These are phyloP conservation scores for Anhinga rufa DNA, from an alignment of 2,113 vertebrate genomes.

Conservation along the genomic window DNA sequence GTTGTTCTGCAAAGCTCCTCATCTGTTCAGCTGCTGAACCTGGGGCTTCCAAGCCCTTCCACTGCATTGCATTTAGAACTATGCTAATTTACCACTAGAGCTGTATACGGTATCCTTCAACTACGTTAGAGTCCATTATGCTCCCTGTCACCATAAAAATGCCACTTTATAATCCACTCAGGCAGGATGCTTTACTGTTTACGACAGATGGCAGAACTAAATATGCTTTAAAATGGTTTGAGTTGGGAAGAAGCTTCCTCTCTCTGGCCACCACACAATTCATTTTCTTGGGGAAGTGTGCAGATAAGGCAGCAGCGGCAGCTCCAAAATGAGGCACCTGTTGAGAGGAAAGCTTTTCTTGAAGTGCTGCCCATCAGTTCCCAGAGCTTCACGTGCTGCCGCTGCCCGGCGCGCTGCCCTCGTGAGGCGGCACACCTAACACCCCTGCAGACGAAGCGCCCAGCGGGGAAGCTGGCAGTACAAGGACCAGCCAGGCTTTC, in stretches of 20 bases:
- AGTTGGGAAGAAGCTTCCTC: not conserved
- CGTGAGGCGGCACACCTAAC: not conserved
- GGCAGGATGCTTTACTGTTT: not conserved
- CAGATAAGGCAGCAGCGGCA: not conserved
- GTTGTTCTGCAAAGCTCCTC: not conserved
- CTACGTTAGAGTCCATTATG: not conserved
- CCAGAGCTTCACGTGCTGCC: fast-evolving
- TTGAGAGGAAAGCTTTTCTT: not conserved
- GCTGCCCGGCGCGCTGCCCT: no score
- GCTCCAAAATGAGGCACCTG: not conserved
- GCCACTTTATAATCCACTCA: not conserved
- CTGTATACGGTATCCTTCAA: not conserved
- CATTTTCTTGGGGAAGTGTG: not conserved
- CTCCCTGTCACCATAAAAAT: not conserved
- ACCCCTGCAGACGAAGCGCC: not conserved
- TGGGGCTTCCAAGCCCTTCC: not conserved
- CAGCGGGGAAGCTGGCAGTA: fast-evolving
- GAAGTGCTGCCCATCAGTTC: not conserved
- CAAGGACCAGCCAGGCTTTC: fast-evolving
- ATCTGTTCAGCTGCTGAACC: not conserved
- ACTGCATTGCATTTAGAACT: fast-evolving
- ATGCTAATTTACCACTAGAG: fast-evolving
- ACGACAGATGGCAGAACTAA: not conserved
- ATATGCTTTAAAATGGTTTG: not conserved
- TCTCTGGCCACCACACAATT: not conserved